Evolutionary conservation across 2,797 vertebrate genomes (phyloP).

Genomic region (Enteromius radiatus): DNA sequence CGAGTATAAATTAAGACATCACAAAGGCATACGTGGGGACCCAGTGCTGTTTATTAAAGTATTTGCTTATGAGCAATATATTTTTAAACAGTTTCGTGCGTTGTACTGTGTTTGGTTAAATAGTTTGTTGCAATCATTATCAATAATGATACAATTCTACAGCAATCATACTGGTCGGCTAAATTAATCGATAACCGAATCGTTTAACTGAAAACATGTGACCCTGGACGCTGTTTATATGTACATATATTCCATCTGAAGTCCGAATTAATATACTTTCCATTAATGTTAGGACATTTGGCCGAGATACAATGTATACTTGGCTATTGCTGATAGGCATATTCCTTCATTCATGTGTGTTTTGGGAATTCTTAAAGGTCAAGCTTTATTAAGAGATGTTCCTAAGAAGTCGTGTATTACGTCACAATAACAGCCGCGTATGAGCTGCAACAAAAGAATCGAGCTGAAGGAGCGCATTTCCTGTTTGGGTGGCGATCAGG

Average conservation of each 20-base stretch:
- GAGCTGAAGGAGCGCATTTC: conserved; percentile 63
- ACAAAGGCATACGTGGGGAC: background rate
- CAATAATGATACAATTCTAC: too few species aligned
- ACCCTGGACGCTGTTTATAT: too few species aligned
- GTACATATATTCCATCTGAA: too few species aligned
- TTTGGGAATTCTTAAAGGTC: background rate
- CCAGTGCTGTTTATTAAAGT: background rate
- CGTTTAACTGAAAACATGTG: too few species aligned
- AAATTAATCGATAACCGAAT: too few species aligned
- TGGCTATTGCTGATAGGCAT: too few species aligned
- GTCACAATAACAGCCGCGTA: conserved; percentile 49
- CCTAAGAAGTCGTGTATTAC: background rate
- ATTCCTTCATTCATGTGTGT: background rate
- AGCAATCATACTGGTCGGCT: too few species aligned
- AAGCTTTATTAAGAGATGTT: background rate
- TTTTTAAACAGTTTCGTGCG: background rate
- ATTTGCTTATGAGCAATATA: background rate
- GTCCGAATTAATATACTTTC: too few species aligned
- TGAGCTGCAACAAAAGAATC: conserved; percentile 45
- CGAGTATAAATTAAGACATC: too few species aligned
- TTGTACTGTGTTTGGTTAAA: background rate
- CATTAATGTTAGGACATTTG: too few species aligned
- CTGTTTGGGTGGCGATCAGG: conserved; percentile 62
- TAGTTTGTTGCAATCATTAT: background rate
- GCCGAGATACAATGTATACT: too few species aligned